Evolutionary conservation across 2,113 vertebrate species (phyloP).

Genomic region (Ranitomeya imitator): DNA sequence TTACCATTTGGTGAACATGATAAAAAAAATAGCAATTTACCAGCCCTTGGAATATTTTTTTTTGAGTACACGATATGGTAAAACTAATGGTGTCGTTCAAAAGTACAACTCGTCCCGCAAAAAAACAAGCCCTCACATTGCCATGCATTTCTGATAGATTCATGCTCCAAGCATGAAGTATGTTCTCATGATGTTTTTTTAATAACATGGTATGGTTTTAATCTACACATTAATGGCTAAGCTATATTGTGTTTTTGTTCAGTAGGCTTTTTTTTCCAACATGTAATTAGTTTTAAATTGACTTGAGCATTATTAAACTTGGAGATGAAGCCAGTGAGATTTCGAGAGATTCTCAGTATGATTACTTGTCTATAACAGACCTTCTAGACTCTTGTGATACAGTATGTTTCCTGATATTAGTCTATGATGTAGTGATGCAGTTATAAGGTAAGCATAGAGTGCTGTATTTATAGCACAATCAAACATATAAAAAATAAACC

Average conservation of each 20-base stretch:
- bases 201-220: neutral
- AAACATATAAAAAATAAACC: too few relatives aligned
- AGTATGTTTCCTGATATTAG: neutral
- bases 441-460: neutral
- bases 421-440: neutral
- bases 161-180: neutral
- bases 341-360: neutral
- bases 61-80: too few relatives aligned
- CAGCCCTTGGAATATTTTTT: too few relatives aligned
- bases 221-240: neutral
- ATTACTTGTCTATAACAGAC: neutral
- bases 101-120: too few relatives aligned
- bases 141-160: too few relatives aligned
- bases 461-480: neutral
- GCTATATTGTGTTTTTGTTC: neutral
- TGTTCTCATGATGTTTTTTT: neutral
- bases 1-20: too few relatives aligned
- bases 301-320: neutral
- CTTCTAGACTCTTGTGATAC: neutral
- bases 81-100: too few relatives aligned
- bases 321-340: neutral
- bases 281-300: conserved; percentile 12
- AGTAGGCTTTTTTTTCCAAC: neutral
- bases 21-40: too few relatives aligned
- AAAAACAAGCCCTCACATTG: too few relatives aligned